Base-by-base conservation (phyloP, 2,888 invertebrate genomes). In the Furcula furcula region DNA sequence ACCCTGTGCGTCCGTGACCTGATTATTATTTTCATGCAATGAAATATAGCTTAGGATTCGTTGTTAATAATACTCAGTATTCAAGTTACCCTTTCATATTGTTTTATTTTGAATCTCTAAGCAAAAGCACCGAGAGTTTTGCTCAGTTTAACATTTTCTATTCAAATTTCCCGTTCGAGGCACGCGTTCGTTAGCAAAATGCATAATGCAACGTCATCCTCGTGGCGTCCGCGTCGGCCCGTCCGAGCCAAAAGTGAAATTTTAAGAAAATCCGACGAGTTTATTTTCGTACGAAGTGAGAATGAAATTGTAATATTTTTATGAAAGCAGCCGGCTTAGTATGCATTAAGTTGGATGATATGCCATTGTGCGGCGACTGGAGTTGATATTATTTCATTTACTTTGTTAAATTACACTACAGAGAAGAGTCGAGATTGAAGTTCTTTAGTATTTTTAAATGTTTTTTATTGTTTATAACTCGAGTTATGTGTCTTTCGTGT, bases 111-210 rank as follows among this genome's bases (percentile, higher is more conserved):
- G 46, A 50, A 54, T 42, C 46, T 56, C 37, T 63, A 58, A 67
- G 60, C 59, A 58, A 60, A 64, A 60, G 48, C 44, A 39, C 40
- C 47, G n/a, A 60, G 59, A 59, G 56, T 68, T 66, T 67, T 59
- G 49, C 52, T 55, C 46, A 54, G 62, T 71, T 65, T 70, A 69
- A 72, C 71, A 68, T 75, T 74, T 66, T 63, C 62, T 66, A 77
- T 79, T 77, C 65, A 73, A 80, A 81, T 77, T 74, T 76, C 59
- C 56, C 62, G 57, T 65, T 66, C 66, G 59, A 65, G 58, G 67
- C 67, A 76, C 71, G 73, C 75, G 81, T 82, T 84, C 83, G 83
- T 84, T 84, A 84, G 77, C 53, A 48, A 76, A 78, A 83, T 84
- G 81, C 81, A 84, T 84, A 75, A 84, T 84, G 82, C 83, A 84